phyloP scores from a whole-genome alignment of 2,888 invertebrate genomes.

The Lacanobia wlatinum region DNA sequence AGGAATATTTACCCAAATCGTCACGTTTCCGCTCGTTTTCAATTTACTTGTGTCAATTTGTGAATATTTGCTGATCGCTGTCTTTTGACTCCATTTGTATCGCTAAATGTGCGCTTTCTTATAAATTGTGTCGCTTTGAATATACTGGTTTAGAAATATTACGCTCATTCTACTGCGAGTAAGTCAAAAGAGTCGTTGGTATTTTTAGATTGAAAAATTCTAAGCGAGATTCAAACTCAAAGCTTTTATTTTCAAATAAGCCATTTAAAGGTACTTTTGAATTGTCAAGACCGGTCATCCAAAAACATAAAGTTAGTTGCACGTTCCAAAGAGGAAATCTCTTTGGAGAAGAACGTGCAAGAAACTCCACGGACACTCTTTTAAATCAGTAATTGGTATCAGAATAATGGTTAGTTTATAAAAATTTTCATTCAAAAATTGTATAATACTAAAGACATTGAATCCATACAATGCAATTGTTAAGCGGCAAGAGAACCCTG shows the following conservation, averaged over 20 bases:
- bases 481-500: no score
- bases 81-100: conserved; percentile 30
- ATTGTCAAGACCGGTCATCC: no score
- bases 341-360: no score
- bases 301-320: no score
- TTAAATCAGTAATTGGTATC: no score
- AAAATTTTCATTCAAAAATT: no score
- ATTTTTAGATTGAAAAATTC: neutral
- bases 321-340: no score
- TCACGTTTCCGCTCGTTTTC: conserved; percentile 44
- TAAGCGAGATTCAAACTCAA: neutral
- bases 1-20: conserved; percentile 21
- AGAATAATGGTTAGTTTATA: no score
- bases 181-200: neutral
- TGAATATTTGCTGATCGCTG: conserved; percentile 32
- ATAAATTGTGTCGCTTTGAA: conserved; percentile 35
- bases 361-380: no score
- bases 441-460: no score
- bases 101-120: conserved; percentile 2
- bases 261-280: no score
- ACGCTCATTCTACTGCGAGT: neutral
- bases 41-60: conserved; percentile 52
- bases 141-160: conserved; percentile 24
- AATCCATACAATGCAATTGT: no score
- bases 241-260: neutral